Evolutionary conservation across 2,797 vertebrate genomes (phyloP), one percentile per base, ranked within the genome.

Genomic region (Aeoliscus strigatus): DNA sequence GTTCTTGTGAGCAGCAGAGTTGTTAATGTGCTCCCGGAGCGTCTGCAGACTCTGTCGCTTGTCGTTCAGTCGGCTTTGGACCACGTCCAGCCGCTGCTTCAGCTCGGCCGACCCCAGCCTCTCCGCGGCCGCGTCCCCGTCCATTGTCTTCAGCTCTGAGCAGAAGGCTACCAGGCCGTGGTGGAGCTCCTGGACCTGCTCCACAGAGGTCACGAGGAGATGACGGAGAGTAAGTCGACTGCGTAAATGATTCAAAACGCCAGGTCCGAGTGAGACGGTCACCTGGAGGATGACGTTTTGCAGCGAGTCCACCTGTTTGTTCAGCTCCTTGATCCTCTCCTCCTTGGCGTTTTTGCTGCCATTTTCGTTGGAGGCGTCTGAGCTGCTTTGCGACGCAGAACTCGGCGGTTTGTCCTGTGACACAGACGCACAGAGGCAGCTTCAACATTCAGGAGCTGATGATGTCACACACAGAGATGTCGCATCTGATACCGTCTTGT

Each of bases 251-350:
- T n/a, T n/a, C n/a, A n/a, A n/a, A n/a, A n/a, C n/a, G n/a, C n/a
- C n/a, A 27, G 18, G 8, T n/a, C 37, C 11, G 37, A 11, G 3
- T 30, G 6, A 51, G 11, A 38, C 30, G n/a, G 7, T 14, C 11
- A 89, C 89, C 86, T 89, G 84, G 6, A 76, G 53, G 46, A 89
- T 80, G 54, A 83, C 75, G 10, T 82, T 82, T 62, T 87, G 78
- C 3, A 90, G 69, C 0, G 77, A 86, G 14, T 82, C 85, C 64
- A 89, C 79, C 50, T 88, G 86, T 39, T 83, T 80, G 25, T 86
- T 86, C n/a, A 89, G 43, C 39, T 88, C 81, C 16, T 21, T 73
- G 48, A 88, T 86, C 52, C 86, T 75, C 14, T 82, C 65, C n/a
- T 85, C 82, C 60, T 84, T 86, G 13, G 44, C 28, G 11, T 59